Percentiles rank a stretch among this genome's conserved stretches.
Evolutionary conservation across 2,888 invertebrate species (phyloP).

Genomic region (Acrocyrtus sp.): DNA sequence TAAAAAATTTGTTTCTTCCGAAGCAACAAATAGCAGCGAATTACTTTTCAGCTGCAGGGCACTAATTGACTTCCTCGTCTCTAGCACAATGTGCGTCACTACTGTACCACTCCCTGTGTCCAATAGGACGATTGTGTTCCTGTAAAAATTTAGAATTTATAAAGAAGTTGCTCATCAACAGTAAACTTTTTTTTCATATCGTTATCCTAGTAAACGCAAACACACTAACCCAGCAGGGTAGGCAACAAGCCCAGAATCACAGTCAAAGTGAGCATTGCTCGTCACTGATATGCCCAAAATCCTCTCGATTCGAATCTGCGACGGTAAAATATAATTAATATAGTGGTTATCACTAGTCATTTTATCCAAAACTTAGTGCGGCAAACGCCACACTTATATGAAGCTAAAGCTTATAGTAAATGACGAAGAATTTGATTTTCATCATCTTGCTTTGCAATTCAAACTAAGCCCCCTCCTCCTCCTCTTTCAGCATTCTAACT

Average conservation of each 20-base stretch:
- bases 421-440: no score
- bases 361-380: neutral
- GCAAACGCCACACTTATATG: neutral
- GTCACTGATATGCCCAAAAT: slow-evolving; percentile 95
- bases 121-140: slow-evolving; percentile 95
- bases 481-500: slow-evolving; percentile 23
- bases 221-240: slow-evolving; percentile 95
- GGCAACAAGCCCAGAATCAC: slow-evolving; percentile 89
- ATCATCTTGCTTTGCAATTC: neutral
- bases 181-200: neutral
- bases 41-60: slow-evolving; percentile 62
- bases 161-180: slow-evolving; percentile 31
- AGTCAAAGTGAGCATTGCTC: slow-evolving; percentile 91
- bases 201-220: neutral
- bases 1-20: slow-evolving; percentile 61
- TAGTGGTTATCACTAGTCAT: slow-evolving; percentile 2
- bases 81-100: slow-evolving; percentile 61
- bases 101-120: slow-evolving; percentile 75
- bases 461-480: slow-evolving; percentile 1
- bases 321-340: slow-evolving; percentile 64
- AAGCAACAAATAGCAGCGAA: slow-evolving; percentile 61
- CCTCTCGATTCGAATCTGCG: slow-evolving; percentile 93
- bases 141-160: slow-evolving; percentile 68
- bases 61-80: slow-evolving; percentile 61
- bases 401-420: no score